These are phyloP conservation scores for Pelvicachromis taeniatus DNA, from an alignment of 2,113 vertebrate genomes.

Conservation along the genomic window DNA sequence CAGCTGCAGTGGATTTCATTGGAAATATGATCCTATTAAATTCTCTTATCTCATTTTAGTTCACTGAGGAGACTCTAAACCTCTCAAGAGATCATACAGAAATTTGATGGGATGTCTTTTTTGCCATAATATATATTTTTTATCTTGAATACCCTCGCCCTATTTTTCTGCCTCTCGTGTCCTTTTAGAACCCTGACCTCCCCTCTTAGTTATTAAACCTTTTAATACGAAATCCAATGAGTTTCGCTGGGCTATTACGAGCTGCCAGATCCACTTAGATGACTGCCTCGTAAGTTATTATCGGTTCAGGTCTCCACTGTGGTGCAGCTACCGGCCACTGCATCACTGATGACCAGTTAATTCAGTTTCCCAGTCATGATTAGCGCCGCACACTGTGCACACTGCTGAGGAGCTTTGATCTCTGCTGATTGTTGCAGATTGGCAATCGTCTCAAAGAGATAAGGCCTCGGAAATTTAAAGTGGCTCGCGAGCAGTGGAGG, in stretches of 20 bases:
- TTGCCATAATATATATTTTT: neutral
- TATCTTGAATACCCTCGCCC: neutral
- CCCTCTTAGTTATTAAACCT: slow-evolving; percentile 14
- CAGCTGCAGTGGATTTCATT: neutral
- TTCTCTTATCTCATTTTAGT: neutral
- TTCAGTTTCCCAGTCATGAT: slow-evolving; percentile 29
- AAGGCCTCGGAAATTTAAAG: slow-evolving; percentile 35
- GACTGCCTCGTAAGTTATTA: slow-evolving; percentile 6
- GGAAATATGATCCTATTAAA: neutral
- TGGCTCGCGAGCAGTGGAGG: slow-evolving; percentile 7
- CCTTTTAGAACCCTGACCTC: slow-evolving; percentile 6
- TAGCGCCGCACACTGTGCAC: neutral
- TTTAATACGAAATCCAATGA: slow-evolving; percentile 24
- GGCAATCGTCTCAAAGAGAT: slow-evolving; percentile 39
- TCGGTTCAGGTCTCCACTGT: neutral
- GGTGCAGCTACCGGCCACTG: neutral
- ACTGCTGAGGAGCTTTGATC: slow-evolving; percentile 42
- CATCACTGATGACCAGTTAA: slow-evolving; percentile 22
- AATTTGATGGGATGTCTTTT: neutral
- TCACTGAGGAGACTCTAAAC: neutral
- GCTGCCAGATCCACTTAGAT: slow-evolving; percentile 27
- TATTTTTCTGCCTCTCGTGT: neutral
- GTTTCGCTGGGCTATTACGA: slow-evolving; percentile 9
- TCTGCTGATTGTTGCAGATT: slow-evolving; percentile 55
- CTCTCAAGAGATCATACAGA: neutral